Base-by-base conservation (phyloP, 2,797 vertebrate species). In the Syngnathus rostellatus region DNA sequence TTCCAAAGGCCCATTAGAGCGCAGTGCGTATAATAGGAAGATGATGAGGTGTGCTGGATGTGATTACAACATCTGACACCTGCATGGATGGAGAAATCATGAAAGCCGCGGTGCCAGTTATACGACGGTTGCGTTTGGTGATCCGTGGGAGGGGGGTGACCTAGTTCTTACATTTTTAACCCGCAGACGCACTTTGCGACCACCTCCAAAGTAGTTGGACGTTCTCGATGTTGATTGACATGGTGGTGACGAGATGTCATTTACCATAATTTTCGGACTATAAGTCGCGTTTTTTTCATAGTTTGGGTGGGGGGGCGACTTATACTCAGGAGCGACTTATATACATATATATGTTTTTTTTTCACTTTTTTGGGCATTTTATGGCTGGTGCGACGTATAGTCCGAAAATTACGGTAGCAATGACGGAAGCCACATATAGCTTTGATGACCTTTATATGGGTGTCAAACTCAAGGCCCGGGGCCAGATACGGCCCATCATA, bases 31-130 rank as follows among this genome's bases (percentile, higher is more conserved):
- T 68, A 63, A 69, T 69, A 59, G 68, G 14, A 69, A 69, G 54
- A 69, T 41, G 62, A 69, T 64, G 54, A 64, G 62, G 68, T 63
- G 62, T 41, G 54, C 41, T 59, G 31, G 53, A 69, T 62, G 46
- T 39, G 60, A 69, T 62, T 62, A 62, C 54, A 37, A 68, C 37
- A 11, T 61, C 66, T 54, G 46, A 50, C 59, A 54, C 48, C 37
- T 40, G 55, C 43, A 23, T 54, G n/a, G 38, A 31, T 23, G 31
- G 41, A 14, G 60, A 43, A 58, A 3, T 38, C 25, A 16, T 38
- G 31, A 58, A 58, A 58, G 55, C 55, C 31, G 31, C 12, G 2
- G 23, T 58, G 16, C 12, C 6, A 17, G 37, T 58, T 31, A 10
- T 31, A 38, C 55, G 38, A 58, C 14, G 39, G 39, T 3, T 8